Percentiles rank a stretch among this genome's conserved stretches.
Conservation (phyloP, 2,888 invertebrate genomes). For the Hypolimnas misippus region DNA sequence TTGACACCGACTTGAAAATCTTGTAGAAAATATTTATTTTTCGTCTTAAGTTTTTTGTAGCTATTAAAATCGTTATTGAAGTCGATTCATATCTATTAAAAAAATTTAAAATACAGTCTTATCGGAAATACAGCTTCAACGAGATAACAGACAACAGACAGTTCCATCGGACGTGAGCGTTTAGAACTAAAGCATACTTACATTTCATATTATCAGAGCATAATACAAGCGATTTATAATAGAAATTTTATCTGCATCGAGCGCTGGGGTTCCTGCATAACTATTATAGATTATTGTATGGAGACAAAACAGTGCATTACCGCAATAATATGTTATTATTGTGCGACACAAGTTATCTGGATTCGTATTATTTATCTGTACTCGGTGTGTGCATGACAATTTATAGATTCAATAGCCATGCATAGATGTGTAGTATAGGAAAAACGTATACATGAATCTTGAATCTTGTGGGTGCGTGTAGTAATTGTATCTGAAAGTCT, state of each 20-base stretch:
- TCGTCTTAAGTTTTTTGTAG: no score
- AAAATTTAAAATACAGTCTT: no score
- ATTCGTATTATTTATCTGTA: conserved; percentile 76
- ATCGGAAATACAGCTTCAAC: no score
- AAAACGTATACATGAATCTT: conserved; percentile 37
- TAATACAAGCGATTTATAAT: conserved; percentile 41
- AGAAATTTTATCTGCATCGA: conserved; percentile 43
- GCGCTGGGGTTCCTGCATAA: conserved; percentile 34
- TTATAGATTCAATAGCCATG: conserved; percentile 75
- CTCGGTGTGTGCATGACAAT: conserved; percentile 77
- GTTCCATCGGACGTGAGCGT: conserved; percentile 21
- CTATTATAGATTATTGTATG: conserved; percentile 56
- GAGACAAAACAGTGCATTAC: conserved; percentile 64
- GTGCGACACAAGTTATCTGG: conserved; percentile 74
- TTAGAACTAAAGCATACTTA: conserved; percentile 20
- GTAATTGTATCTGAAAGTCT: no score
- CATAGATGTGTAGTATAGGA: conserved; percentile 56
- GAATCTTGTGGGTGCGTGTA: no score
- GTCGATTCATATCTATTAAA: no score
- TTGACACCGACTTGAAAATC: no score
- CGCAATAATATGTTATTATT: conserved; percentile 79
- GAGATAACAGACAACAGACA: no score
- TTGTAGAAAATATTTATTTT: no score
- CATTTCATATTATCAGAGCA: conserved; percentile 35
- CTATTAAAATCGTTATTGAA: no score